These are phyloP conservation scores for Trinectes maculatus DNA, from an alignment of 2,113 vertebrate species.

Conservation along the genomic window DNA sequence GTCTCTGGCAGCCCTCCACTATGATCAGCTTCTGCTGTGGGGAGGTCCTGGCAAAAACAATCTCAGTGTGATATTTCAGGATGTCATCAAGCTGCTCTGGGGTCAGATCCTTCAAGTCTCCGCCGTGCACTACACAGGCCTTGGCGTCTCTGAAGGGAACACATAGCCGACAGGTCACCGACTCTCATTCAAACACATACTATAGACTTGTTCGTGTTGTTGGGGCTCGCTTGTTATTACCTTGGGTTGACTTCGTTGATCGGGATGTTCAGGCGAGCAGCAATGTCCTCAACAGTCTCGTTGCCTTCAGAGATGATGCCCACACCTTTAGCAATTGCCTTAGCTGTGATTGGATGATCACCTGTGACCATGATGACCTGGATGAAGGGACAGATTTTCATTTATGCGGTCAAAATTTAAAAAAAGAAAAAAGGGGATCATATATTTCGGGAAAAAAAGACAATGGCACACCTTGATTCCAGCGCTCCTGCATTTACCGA, in stretches of 20 bases:
- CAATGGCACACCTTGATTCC: constrained; percentile 87
- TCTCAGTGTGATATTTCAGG: constrained; percentile 92
- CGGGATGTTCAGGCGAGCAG: constrained; percentile 91
- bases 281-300: constrained; percentile 94
- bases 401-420: too few relatives aligned
- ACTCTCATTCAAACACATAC: background rate
- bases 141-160: constrained; percentile 87
- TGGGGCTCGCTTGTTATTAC: constrained; percentile 71
- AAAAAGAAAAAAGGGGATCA: background rate
- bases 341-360: constrained; percentile 95
- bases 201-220: too few relatives aligned
- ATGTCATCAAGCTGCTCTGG: constrained; percentile 90
- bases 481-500: constrained; percentile 93
- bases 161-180: background rate
- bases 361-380: constrained; percentile 97
- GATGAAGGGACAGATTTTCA: background rate
- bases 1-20: constrained; percentile 94
- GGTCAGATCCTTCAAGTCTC: constrained; percentile 91
- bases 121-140: constrained; percentile 92
- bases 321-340: constrained; percentile 95
- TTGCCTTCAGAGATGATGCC: constrained; percentile 97
- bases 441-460: background rate
- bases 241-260: constrained; percentile 94
- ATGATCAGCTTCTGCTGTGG: constrained; percentile 96
- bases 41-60: constrained; percentile 93